Evolutionary conservation across 2,797 vertebrate species (phyloP).

Genomic region (Pygocentrus nattereri): DNA sequence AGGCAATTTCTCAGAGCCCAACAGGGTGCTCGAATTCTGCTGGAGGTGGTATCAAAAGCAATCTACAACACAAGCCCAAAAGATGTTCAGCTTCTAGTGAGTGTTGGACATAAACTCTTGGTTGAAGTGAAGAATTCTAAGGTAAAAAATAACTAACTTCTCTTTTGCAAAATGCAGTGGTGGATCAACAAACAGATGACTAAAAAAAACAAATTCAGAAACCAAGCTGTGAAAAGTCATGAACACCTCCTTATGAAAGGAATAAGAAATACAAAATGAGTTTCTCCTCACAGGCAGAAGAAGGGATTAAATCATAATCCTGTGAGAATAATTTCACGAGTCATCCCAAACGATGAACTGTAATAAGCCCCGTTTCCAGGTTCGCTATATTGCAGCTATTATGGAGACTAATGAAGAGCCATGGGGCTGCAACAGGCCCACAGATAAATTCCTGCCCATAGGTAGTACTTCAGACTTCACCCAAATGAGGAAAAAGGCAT

Average conservation of each 20-base stretch:
- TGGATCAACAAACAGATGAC: too few relatives aligned
- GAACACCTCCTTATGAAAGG: not conserved
- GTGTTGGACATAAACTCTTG: not conserved
- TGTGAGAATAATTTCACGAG: constrained; percentile 20
- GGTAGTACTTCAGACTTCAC: constrained; percentile 2
- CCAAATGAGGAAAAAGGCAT: constrained; percentile 14
- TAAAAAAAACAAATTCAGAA: not conserved
- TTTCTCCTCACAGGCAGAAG: not conserved
- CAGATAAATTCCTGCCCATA: constrained; percentile 22
- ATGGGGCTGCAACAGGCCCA: not conserved
- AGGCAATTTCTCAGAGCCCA: constrained; percentile 47
- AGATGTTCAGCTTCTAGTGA: not conserved
- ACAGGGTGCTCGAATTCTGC: constrained; percentile 28
- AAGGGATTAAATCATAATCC: constrained; percentile 19
- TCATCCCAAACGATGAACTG: constrained; percentile 7
- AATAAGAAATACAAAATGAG: constrained; percentile 11
- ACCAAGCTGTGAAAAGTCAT: not conserved
- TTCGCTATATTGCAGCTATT: constrained; percentile 24
- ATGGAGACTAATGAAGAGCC: constrained; percentile 43
- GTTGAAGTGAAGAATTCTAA: not conserved
- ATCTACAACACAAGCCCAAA: constrained; percentile 14
- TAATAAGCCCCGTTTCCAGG: constrained; percentile 29
- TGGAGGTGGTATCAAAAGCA: constrained; percentile 15
- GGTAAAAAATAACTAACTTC: not conserved
- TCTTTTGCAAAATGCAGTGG: not conserved